phyloP scores from a whole-genome alignment of 2,888 invertebrate species.

The Conus canariensis region DNA sequence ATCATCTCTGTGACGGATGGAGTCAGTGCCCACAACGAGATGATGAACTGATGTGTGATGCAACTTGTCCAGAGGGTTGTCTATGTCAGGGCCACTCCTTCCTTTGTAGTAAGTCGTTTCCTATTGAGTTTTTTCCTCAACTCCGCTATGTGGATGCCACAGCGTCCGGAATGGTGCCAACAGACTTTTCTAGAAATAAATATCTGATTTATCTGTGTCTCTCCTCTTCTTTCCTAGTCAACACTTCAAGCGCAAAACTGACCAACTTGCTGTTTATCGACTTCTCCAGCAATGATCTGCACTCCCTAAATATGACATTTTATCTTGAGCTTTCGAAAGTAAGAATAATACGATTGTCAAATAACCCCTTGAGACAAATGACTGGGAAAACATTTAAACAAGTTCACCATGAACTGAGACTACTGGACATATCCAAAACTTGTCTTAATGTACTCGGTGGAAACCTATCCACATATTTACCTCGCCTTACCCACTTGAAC shows the following conservation, averaged over 20 bases:
- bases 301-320: neutral
- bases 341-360: neutral
- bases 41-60: constrained; percentile 17
- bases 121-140: neutral
- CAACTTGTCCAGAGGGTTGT: neutral
- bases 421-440: neutral
- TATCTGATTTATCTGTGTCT: neutral
- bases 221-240: neutral
- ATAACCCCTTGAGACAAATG: neutral
- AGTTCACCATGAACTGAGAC: neutral
- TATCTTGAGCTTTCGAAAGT: neutral
- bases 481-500: neutral
- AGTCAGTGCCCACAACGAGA: constrained; percentile 19
- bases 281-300: neutral
- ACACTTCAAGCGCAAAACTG: no score
- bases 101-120: neutral
- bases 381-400: neutral
- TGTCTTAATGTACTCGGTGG: no score
- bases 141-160: neutral
- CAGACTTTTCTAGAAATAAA: neutral
- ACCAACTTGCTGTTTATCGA: neutral
- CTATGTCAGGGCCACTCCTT: neutral
- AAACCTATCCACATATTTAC: neutral
- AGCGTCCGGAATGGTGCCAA: neutral
- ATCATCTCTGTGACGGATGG: constrained; percentile 28